Percentiles rank a stretch among this genome's conserved stretches.
These are phyloP conservation scores for Lepus europaeus DNA, from an alignment of 2,113 vertebrate genomes.

Conservation along the genomic window DNA sequence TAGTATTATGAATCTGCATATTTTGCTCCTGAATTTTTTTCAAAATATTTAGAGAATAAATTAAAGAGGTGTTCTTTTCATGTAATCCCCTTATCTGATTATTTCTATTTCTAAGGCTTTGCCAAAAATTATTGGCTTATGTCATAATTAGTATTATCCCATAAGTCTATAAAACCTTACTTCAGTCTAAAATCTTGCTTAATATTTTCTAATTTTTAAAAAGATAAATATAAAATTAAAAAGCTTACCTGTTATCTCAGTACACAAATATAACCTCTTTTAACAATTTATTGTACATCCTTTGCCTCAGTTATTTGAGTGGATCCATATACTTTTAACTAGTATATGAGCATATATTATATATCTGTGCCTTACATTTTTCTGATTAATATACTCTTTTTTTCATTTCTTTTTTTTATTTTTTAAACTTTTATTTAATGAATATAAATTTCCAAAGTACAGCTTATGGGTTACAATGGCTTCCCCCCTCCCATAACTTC, in stretches of 20 bases:
- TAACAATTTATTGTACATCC: not conserved
- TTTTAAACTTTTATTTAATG: no score
- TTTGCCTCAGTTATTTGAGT: not conserved
- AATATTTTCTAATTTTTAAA: slow-evolving; percentile 19
- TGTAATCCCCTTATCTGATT: not conserved
- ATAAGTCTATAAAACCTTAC: not conserved
- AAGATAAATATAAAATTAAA: not conserved
- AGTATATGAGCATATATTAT: not conserved
- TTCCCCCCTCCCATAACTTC: no score
- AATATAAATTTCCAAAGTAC: no score
- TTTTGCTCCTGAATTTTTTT: not conserved
- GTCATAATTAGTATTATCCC: not conserved
- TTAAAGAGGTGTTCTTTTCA: not conserved
- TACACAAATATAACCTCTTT: not conserved
- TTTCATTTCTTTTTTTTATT: not conserved
- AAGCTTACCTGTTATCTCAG: not conserved
- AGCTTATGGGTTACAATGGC: no score
- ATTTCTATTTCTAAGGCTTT: not conserved
- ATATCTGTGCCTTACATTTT: not conserved
- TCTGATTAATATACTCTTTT: not conserved
- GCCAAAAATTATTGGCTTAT: not conserved
- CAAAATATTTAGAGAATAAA: not conserved
- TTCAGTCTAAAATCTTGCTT: not conserved
- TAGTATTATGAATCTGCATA: not conserved
- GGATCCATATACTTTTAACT: not conserved